Conservation (phyloP, 1,140 invertebrate genomes). For the Drosophila yakuba region DNA sequence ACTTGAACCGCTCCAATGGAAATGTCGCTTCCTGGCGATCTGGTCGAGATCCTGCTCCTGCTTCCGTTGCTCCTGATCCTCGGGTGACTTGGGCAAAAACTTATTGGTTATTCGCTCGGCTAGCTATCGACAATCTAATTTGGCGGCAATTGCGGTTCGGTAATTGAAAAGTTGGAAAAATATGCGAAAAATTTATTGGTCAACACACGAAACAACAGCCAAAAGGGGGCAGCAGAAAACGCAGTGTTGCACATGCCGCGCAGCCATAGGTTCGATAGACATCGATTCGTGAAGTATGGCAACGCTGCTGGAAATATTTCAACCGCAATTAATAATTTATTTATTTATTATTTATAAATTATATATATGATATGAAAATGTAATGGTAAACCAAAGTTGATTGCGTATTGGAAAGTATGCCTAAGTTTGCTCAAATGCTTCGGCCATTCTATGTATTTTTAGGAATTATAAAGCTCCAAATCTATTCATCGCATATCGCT, state of each 20-base stretch:
- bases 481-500: no score
- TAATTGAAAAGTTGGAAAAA: conserved; percentile 66
- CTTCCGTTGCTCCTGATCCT: conserved; percentile 3
- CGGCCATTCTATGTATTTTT: no score
- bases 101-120: conserved; percentile 15
- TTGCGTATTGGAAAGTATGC: no score
- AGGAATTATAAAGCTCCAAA: no score
- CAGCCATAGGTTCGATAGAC: neutral
- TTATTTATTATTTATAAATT: no score
- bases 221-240: conserved; percentile 68
- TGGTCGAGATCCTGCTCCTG: conserved; percentile 14
- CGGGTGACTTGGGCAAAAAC: conserved; percentile 26
- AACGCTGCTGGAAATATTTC: neutral
- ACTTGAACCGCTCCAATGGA: conserved; percentile 9
- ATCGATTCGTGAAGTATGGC: neutral
- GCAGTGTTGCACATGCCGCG: conserved; percentile 55
- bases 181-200: conserved; percentile 79
- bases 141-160: conserved; percentile 52
- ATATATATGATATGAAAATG: no score
- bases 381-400: no score
- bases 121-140: conserved; percentile 16
- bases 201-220: conserved; percentile 78
- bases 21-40: conserved; percentile 44
- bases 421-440: no score
- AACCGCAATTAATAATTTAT: no score